phyloP scores from a whole-genome alignment of 2,797 vertebrate species.

The Bovichtus diacanthus region DNA sequence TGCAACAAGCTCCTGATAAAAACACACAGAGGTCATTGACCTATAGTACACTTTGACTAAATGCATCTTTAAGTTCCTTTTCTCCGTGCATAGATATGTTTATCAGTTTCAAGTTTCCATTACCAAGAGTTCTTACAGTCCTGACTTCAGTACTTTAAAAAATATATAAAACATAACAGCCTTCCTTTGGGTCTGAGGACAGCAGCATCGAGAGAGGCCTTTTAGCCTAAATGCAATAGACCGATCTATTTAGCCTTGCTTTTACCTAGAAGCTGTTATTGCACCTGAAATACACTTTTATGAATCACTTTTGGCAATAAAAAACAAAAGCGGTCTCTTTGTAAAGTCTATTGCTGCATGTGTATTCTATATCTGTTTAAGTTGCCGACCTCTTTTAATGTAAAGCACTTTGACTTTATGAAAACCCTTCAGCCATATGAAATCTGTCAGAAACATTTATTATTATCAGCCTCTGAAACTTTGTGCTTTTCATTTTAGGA shows the following conservation, averaged over 20 bases:
- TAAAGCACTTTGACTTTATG: not conserved
- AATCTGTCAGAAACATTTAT: not conserved
- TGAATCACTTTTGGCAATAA: not conserved
- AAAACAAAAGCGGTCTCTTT: not conserved
- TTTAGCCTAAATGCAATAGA: not conserved
- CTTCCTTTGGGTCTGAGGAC: not conserved
- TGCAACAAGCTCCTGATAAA: slow-evolving; percentile 15
- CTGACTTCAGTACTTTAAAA: not conserved
- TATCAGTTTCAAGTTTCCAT: not conserved
- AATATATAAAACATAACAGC: not conserved
- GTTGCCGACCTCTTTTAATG: not conserved
- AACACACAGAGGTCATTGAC: not conserved
- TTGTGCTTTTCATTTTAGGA: not conserved
- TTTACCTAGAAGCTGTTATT: not conserved
- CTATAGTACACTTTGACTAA: not conserved
- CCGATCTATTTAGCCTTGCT: not conserved
- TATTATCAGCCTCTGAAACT: not conserved
- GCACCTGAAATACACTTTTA: not conserved
- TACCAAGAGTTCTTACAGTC: not conserved
- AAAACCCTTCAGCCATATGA: not conserved
- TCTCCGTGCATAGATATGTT: not conserved
- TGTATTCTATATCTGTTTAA: not conserved
- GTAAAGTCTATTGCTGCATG: not conserved
- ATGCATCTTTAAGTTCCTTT: not conserved
- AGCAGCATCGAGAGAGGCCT: not conserved